phyloP scores from a whole-genome alignment of 2,888 invertebrate genomes.

The Synanthedon formicaeformis region DNA sequence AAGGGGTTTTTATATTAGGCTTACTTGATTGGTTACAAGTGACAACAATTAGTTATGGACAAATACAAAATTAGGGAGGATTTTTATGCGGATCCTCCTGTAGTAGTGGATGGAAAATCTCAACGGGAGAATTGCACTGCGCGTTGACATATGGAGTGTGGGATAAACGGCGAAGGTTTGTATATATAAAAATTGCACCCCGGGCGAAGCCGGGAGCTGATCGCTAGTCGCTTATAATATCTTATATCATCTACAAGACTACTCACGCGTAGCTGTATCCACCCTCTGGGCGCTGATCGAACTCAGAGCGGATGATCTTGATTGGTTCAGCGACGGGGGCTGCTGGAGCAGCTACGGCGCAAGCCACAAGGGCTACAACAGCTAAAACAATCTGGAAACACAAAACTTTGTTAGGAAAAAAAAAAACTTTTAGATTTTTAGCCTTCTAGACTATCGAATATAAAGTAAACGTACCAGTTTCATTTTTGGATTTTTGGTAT shows the following conservation, averaged over 20 bases:
- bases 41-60: too few relatives aligned
- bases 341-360: slow-evolving; percentile 30
- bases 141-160: too few relatives aligned
- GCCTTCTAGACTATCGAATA: not conserved
- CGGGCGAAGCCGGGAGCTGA: too few relatives aligned
- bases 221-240: too few relatives aligned
- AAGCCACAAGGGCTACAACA: slow-evolving; percentile 34
- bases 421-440: not conserved
- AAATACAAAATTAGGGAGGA: too few relatives aligned
- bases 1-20: too few relatives aligned
- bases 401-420: not conserved
- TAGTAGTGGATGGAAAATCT: too few relatives aligned
- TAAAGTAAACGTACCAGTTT: slow-evolving; percentile 44
- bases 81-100: too few relatives aligned
- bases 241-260: not conserved
- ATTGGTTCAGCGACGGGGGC: slow-evolving; percentile 12
- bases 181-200: too few relatives aligned
- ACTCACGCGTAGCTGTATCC: slow-evolving; percentile 32
- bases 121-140: too few relatives aligned
- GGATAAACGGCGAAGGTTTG: too few relatives aligned
- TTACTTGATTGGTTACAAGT: too few relatives aligned
- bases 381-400: slow-evolving; percentile 29
- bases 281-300: slow-evolving; percentile 34
- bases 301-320: slow-evolving; percentile 30
- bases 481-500: slow-evolving; percentile 42